Base-by-base conservation (phyloP, 1,140 invertebrate genomes). In the Reticulitermes speratus region DNA sequence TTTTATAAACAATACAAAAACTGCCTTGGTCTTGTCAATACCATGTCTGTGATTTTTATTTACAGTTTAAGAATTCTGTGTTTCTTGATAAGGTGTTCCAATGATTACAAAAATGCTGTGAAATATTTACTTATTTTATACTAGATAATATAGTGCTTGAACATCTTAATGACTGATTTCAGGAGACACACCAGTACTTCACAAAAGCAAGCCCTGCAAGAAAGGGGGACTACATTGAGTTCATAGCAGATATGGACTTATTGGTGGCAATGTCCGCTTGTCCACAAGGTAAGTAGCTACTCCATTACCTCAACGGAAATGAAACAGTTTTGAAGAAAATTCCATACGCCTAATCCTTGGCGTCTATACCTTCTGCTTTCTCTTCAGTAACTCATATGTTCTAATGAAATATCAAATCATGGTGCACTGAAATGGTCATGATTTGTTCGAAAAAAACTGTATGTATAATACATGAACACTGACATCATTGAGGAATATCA, bases 211-310 rank as follows among this genome's bases (percentile, higher is more conserved):
- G 90, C 87, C 92, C 92, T 14, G 91, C 91, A 0, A 88, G 88
- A 86, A 90, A 90, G 87, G 92, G 92, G 14, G 92, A 92, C 85
- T 92, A 90, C 45, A 91, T 92, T 85, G 92, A 92, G 87, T 92
- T 92, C 85, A 90, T 92, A 83, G 92, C 92, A 25, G 92, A 92
- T 86, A 92, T 92, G 89, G 91, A 92, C 90, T 88, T 92, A 44
- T 87, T 92, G 84, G 91, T 91, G 30, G 92, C 90, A 48, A 86
- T 92, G 0, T 90, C 90, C 83, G 89, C 91, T 52, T 92, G 92
- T 88, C 92, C 92, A 11, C 91, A 92, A 84, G 90, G 90, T 89
- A 86, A 86, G 65, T 44, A 69, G 38, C 38, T 5, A 38, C 38
- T 38, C 30, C 12, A 7, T 84, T 48, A 23, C 21, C 21, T 30